Conservation (phyloP, 1,140 invertebrate genomes). For the Catajapyx aquilonaris region DNA sequence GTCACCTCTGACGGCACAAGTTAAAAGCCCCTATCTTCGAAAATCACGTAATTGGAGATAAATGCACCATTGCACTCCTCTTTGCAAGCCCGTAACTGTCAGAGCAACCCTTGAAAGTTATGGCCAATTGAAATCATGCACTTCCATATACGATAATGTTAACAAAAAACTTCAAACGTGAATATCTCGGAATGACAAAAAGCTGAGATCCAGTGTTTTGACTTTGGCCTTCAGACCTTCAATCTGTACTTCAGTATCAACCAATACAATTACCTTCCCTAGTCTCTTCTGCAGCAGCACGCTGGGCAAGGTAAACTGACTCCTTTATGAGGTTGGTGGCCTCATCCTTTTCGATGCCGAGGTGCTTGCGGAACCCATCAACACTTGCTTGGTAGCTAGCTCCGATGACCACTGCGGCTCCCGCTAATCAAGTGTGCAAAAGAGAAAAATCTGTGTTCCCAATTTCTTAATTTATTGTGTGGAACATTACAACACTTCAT, state of each 20-base stretch:
- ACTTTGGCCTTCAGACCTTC: neutral
- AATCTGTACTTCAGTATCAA: no score
- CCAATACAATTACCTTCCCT: neutral
- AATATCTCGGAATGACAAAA: no score
- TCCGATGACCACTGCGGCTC: conserved; percentile 62
- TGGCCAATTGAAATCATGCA: no score
- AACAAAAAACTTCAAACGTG: no score
- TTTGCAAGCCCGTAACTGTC: no score
- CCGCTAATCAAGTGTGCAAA: conserved; percentile 28
- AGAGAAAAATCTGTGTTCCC: neutral
- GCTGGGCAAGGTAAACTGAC: conserved; percentile 42
- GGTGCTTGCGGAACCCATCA: conserved; percentile 45
- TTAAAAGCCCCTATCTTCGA: no score
- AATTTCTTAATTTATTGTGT: neutral
- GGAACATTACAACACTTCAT: neutral
- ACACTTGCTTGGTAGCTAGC: conserved; percentile 77
- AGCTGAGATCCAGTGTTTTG: no score
- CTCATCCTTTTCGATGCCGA: conserved; percentile 35
- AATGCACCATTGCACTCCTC: neutral
- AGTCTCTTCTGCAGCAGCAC: conserved; percentile 23
- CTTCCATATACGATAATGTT: no score
- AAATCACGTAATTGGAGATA: no score
- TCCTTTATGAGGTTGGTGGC: conserved; percentile 41
- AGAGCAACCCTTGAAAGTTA: no score
- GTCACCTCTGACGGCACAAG: no score